Conservation (phyloP, 35 echinoderm and acorn worm species). For the Stichopus chloronotus region DNA sequence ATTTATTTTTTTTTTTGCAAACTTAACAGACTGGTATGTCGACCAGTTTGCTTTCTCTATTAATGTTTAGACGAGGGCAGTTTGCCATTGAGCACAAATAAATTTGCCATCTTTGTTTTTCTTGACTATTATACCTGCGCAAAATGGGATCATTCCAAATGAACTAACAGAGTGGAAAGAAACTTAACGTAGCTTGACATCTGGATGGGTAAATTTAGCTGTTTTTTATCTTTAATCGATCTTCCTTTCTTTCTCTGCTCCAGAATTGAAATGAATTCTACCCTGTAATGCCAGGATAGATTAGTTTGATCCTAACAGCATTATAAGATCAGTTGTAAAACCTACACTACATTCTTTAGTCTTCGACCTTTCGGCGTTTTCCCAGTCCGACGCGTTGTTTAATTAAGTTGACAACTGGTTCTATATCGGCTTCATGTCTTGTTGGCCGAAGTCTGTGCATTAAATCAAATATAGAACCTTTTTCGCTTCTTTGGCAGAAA, state of each 20-base stretch:
- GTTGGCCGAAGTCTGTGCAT: not conserved
- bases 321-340: not conserved
- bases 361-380: constrained; percentile 25
- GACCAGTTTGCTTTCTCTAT: no score
- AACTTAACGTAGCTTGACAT: constrained; percentile 37
- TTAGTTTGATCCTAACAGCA: constrained; percentile 42
- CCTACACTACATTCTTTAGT: constrained; percentile 10
- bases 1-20: no score
- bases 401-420: constrained; percentile 12
- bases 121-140: not conserved
- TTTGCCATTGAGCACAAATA: not conserved
- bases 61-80: no score
- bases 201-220: constrained; percentile 11
- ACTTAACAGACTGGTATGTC: no score
- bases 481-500: not conserved
- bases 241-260: not conserved
- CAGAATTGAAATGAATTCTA: constrained; percentile 34
- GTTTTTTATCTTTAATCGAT: not conserved
- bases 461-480: not conserved
- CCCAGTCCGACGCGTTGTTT: not conserved
- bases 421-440: not conserved
- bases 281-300: constrained; percentile 19
- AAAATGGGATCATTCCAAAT: not conserved
- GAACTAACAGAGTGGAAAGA: not conserved
- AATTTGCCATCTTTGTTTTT: not conserved